Evolutionary conservation across 1,140 invertebrate species (phyloP), one percentile per base, ranked within the genome.

Genomic region (Antheraea mylitta): DNA sequence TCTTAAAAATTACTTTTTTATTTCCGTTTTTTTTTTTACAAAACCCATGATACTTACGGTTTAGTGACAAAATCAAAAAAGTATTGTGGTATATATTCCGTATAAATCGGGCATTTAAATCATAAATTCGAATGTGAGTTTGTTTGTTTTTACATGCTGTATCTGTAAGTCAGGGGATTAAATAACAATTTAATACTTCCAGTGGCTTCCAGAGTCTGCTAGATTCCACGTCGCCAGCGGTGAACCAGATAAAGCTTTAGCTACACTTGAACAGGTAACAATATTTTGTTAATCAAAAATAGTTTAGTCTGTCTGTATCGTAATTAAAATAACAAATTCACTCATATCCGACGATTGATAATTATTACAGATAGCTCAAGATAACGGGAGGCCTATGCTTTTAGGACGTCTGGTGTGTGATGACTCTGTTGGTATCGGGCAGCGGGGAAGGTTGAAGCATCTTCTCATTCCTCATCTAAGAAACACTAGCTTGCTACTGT

Each of bases 161-260:
- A 30, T 30, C 22, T 30, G 4, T 4, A 30, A 30, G n/a, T 30
- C 1, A 30, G 22, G 22, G 22, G 22, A 30, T 4, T 30, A 30
- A 30, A 30, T 30, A 42, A 37, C 58, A 64, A 6, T 10, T 30
- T 71, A 62, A 69, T 45, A 18, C 92, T 66, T 93, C 68, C 85
- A 98, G 97, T 98, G 97, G 97, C 90, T 99, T 62, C 98, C 98
- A 59, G 98, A 99, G 92, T 99, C 98, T 82, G 97, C 97, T 7
- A 93, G 97, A 62, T 99, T 95, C 92, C 95, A 98, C 81, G 96
- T 98, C 30, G 95, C 97, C 4, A 95, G 95, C 79, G 98, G 98
- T 7, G 94, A 97, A 78, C 94, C 95, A 36, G 97, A 99, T 58
- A 96, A 96, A 92, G 98, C 98, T 8, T 87, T 98, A 58, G 94